Conservation (phyloP, 1,140 invertebrate species). For the Lepidotrigona ventralis region DNA sequence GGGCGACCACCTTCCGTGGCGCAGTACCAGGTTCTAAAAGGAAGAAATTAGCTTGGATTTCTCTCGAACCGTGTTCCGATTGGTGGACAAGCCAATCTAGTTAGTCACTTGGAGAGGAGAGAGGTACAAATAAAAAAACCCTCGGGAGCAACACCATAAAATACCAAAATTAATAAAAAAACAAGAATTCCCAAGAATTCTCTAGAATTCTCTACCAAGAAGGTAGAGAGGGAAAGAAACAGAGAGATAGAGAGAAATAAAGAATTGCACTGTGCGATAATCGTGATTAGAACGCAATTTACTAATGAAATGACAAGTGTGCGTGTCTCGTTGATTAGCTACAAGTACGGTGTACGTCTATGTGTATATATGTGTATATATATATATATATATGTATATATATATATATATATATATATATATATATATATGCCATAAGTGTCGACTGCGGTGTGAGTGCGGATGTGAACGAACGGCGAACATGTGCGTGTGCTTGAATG, state of each 20-base stretch:
- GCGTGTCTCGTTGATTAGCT: conserved; percentile 24
- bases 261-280: not conserved
- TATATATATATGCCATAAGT: not conserved
- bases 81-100: conserved; percentile 19
- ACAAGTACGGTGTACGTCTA: conserved; percentile 7
- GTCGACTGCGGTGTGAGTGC: conserved; percentile 9
- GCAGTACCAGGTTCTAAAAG: conserved; percentile 94
- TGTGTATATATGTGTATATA: not conserved
- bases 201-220: too few relatives aligned
- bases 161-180: conserved; percentile 18
- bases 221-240: not conserved
- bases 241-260: not conserved
- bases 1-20: conserved; percentile 94
- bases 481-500: conserved; percentile 14
- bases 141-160: conserved; percentile 18
- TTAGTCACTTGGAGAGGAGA: conserved; percentile 52
- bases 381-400: not conserved
- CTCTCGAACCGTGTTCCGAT: not conserved
- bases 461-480: not conserved
- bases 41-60: conserved; percentile 2
- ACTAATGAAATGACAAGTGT: conserved; percentile 6
- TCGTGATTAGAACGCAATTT: not conserved
- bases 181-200: not conserved
- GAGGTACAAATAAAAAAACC: conserved; percentile 23
- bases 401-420: not conserved